phyloP scores from a whole-genome alignment of 2,888 invertebrate species.

The Lithophane socia region DNA sequence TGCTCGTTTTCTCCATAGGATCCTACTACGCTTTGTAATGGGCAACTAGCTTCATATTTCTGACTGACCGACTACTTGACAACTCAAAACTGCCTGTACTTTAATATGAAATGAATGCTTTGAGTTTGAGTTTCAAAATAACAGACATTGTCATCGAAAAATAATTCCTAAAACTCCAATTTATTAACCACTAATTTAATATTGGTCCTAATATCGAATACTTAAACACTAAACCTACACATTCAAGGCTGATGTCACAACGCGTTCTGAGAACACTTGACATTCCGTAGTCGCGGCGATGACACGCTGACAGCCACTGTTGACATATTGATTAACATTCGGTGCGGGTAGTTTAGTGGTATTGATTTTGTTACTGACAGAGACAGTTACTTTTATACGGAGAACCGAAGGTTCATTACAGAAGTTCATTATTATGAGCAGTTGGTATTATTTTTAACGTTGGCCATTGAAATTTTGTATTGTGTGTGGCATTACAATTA shows the following conservation, averaged over 20 bases:
- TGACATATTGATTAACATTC: constrained; percentile 63
- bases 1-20: no score
- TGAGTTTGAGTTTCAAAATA: not conserved
- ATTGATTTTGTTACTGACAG: constrained; percentile 45
- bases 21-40: no score
- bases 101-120: no score
- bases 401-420: constrained; percentile 12
- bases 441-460: not conserved
- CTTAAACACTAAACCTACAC: constrained; percentile 26
- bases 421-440: not conserved
- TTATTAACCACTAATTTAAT: not conserved
- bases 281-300: constrained; percentile 47
- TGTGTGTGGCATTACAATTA: not conserved
- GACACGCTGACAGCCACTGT: constrained; percentile 44
- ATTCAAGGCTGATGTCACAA: constrained; percentile 41
- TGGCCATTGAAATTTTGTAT: not conserved
- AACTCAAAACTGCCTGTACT: no score
- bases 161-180: not conserved
- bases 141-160: not conserved
- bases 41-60: no score
- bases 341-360: constrained; percentile 29
- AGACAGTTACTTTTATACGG: constrained; percentile 27
- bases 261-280: constrained; percentile 51
- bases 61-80: no score
- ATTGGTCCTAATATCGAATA: constrained; percentile 7